Percentiles rank a stretch among this genome's conserved stretches.
Conservation (phyloP, 2,113 vertebrate genomes). For the Tympanuchus pallidicinctus region DNA sequence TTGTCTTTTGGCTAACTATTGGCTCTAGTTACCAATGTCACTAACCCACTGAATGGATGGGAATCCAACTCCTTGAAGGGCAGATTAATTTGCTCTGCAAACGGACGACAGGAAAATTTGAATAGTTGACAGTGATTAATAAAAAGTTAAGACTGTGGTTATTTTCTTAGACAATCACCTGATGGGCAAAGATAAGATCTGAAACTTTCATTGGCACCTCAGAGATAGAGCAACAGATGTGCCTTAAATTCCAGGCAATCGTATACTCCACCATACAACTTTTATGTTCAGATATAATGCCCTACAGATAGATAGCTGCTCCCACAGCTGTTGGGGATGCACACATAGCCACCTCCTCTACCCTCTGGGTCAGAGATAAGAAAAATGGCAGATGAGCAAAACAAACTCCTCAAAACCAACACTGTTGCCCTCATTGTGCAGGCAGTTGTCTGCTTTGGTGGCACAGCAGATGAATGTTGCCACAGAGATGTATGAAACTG, state of each 20-base stretch:
- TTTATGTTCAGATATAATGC: not conserved
- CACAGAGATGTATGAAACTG: not conserved
- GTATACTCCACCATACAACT: not conserved
- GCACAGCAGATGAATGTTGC: not conserved
- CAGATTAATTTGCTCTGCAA: not conserved
- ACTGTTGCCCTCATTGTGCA: not conserved
- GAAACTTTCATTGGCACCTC: not conserved
- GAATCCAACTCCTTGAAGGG: not conserved
- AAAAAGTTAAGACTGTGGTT: not conserved
- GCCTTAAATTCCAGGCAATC: not conserved
- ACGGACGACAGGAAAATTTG: not conserved
- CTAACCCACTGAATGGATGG: not conserved
- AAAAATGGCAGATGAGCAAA: not conserved
- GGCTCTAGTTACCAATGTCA: not conserved
- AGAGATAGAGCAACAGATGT: not conserved
- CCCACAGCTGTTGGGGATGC: not conserved
- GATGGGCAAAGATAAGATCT: not conserved
- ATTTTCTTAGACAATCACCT: not conserved
- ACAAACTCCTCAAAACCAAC: not conserved
- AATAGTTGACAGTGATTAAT: not conserved
- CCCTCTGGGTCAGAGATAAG: not conserved
- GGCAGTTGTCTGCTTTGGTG: not conserved
- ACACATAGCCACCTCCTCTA: not conserved
- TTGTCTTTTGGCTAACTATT: too few species aligned
- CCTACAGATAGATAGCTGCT: not conserved